Evolutionary conservation across 2,113 vertebrate genomes (phyloP), one percentile per base, ranked within the genome.

Genomic region (Oreotragus oreotragus): DNA sequence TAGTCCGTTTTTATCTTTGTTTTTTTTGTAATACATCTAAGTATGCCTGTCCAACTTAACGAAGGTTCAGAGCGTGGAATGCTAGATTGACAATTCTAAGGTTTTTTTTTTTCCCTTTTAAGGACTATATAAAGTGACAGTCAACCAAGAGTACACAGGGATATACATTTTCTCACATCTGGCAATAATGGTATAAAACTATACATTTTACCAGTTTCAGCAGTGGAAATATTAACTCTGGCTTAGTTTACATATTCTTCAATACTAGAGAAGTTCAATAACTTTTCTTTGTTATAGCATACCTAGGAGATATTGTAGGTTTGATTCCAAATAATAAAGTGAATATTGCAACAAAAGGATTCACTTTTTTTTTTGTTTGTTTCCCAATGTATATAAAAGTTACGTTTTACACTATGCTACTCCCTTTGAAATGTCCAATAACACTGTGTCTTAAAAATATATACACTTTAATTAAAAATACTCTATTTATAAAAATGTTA

Each of bases 181-280:
- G 13, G 7, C 86, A 70, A 0, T 1, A 7, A 13, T 7, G 27
- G 55, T 6, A 1, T 28, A 36, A n/a, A 73, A 51, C 28, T 11
- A 7, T 17, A 2, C 2, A 39, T 21, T 36, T 47, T 13, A 58
- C 47, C n/a, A 5, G 0, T 15, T 14, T 73, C 27, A 7, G 1
- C 25, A 27, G 17, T 12, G 4, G 19, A 45, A 60, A 83, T 11
- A 49, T 14, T 27, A 51, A 16, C 66, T 51, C 33, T 11, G 14
- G 3, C 14, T 90, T 30, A 53, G 21, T 15, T 28, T 77, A 0
- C 15, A 1, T 33, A 13, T 45, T 53, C 12, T 33, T 9, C 17
- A 7, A 51, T 47, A 3, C 23, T 23, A 27, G 19, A 43, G 73
- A 87, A 25, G 5, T 30, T 64, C 25, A 70, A 13, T 15, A 33